A percentile compares a stretch with the other conserved stretches of the same genome.
These are phyloP conservation scores for Erethizon dorsatum DNA, from an alignment of 2,797 vertebrate genomes.

Conservation along the genomic window DNA sequence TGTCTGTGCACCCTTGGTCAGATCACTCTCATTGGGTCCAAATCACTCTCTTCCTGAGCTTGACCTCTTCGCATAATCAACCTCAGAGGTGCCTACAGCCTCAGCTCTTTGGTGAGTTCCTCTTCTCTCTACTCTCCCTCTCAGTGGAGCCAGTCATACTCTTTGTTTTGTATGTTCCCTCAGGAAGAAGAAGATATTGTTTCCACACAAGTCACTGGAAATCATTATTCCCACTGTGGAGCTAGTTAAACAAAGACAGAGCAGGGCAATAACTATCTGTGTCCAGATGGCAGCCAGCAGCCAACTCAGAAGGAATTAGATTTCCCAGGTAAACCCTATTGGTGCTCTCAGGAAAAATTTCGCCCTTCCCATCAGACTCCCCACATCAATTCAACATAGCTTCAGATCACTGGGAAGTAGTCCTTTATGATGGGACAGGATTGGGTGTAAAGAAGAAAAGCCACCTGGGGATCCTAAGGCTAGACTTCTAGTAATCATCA, in stretches of 20 bases:
- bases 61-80: background rate
- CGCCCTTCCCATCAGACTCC: background rate
- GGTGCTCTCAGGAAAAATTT: constrained; percentile 55
- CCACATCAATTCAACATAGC: background rate
- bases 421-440: background rate
- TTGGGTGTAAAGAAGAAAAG: background rate
- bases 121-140: background rate
- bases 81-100: background rate
- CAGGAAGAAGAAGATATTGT: constrained; percentile 75
- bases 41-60: background rate
- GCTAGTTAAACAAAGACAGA: constrained; percentile 77
- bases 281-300: constrained; percentile 78
- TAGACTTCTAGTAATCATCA: background rate
- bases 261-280: constrained; percentile 78
- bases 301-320: constrained; percentile 72
- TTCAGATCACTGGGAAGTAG: background rate
- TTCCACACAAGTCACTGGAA: constrained; percentile 72
- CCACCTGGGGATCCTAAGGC: background rate
- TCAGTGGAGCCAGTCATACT: background rate
- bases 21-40: background rate
- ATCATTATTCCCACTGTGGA: constrained; percentile 76
- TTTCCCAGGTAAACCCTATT: constrained; percentile 52
- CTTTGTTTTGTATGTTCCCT: constrained; percentile 64
- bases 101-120: background rate
- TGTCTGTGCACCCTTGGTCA: background rate